These are phyloP conservation scores for Calephelis virginiensis DNA, from an alignment of 1,140 invertebrate species.

Conservation along the genomic window DNA sequence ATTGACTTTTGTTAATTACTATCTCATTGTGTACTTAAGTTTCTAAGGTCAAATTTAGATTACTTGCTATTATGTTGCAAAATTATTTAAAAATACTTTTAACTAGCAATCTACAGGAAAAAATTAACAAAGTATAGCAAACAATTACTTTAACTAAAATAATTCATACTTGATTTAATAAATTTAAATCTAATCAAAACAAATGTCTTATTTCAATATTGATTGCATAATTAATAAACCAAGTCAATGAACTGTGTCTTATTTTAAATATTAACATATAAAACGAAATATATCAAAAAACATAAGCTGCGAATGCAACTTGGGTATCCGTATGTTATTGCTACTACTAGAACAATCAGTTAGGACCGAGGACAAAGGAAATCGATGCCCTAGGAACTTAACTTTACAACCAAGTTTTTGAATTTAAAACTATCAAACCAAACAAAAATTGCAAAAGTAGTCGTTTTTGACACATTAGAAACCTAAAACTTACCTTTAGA, in stretches of 20 bases:
- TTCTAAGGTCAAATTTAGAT: too few relatives aligned
- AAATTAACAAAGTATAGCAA: too few relatives aligned
- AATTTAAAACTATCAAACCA: conserved; percentile 7
- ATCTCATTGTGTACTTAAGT: too few relatives aligned
- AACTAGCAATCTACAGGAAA: too few relatives aligned
- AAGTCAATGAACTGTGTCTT: conserved; percentile 24
- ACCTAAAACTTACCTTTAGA: conserved; percentile 55
- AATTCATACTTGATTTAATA: too few relatives aligned
- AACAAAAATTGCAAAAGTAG: not conserved
- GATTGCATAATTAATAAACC: conserved; percentile 46
- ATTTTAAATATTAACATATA: not conserved
- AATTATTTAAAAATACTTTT: too few relatives aligned
- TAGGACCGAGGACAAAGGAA: conserved; percentile 72
- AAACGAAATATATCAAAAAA: not conserved
- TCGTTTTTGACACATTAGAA: conserved; percentile 17
- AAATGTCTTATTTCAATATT: conserved; percentile 35
- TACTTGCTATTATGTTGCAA: too few relatives aligned
- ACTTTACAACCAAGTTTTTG: conserved; percentile 24
- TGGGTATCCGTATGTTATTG: conserved; percentile 8
- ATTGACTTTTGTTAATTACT: too few relatives aligned
- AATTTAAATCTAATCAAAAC: conserved; percentile 36
- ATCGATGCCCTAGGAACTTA: conserved; percentile 53
- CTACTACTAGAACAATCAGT: not conserved
- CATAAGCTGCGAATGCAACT: not conserved
- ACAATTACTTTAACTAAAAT: too few relatives aligned